Conservation (phyloP, 2,888 invertebrate species). For the Drosophila meridionalis region DNA sequence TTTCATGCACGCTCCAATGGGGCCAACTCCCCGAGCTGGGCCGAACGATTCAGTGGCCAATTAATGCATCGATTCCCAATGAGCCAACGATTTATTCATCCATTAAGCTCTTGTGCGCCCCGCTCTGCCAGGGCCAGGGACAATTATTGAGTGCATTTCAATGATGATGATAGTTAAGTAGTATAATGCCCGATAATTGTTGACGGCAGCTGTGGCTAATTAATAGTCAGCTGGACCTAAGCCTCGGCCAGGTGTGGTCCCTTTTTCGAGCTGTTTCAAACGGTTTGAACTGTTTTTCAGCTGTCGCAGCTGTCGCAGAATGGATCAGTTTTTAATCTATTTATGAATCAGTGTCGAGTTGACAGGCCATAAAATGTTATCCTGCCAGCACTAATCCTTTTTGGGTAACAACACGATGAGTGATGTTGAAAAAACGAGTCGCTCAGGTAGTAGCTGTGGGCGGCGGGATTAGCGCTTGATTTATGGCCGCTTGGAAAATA, state of each 20-base stretch:
- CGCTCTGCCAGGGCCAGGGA: constrained; percentile 9
- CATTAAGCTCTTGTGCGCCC: constrained; percentile 23
- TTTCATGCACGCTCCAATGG: constrained; percentile 10
- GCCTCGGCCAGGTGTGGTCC: background rate
- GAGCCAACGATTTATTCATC: constrained; percentile 21
- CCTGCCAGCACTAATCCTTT: constrained; percentile 62
- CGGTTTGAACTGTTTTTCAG: constrained; percentile 6
- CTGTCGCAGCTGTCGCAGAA: constrained; percentile 57
- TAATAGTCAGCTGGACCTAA: constrained; percentile 48
- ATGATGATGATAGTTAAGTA: constrained; percentile 34
- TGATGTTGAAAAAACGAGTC: constrained; percentile 20
- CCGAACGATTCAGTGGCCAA: constrained; percentile 25
- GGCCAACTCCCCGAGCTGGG: background rate
- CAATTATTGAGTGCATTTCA: constrained; percentile 41
- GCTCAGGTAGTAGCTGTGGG: constrained; percentile 12
- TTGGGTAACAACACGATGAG: constrained; percentile 35
- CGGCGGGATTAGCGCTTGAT: constrained; percentile 46
- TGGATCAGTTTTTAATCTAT: constrained; percentile 64
- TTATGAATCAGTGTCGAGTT: constrained; percentile 66
- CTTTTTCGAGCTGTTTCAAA: background rate
- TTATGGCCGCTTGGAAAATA: constrained; percentile 65
- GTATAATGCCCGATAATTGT: constrained; percentile 53
- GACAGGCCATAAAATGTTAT: constrained; percentile 49
- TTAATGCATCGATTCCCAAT: constrained; percentile 47
- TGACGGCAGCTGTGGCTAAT: constrained; percentile 45